Percentiles rank a stretch among this genome's conserved stretches.
These are phyloP conservation scores for Heterohyrax brucei DNA, from an alignment of 2,797 vertebrate genomes.

Conservation along the genomic window DNA sequence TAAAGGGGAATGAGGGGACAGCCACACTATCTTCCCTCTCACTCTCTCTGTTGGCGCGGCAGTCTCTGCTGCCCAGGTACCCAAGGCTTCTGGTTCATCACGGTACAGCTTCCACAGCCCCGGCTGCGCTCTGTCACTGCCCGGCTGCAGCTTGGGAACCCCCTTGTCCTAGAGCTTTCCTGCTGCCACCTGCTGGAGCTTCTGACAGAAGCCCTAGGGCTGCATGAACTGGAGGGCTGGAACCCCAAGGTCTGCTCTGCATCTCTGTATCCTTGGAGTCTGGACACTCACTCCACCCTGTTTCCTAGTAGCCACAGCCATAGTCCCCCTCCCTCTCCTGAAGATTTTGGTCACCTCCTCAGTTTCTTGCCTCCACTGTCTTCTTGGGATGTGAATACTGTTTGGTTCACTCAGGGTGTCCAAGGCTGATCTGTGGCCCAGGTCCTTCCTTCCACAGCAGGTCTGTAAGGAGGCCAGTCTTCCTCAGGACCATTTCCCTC, in stretches of 20 bases:
- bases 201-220: constrained; percentile 33
- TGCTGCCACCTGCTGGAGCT: constrained; percentile 43
- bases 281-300: not conserved
- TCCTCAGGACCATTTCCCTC: not conserved
- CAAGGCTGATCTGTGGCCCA: not conserved
- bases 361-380: not conserved
- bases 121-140: constrained; percentile 31
- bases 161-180: not conserved
- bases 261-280: constrained; percentile 38
- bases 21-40: constrained; percentile 87
- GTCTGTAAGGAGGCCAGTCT: not conserved
- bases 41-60: constrained; percentile 81
- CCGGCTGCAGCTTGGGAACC: constrained; percentile 74
- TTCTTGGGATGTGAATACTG: not conserved
- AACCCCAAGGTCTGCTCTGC: constrained; percentile 61
- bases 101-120: constrained; percentile 67
- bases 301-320: constrained; percentile 47
- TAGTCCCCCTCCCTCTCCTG: not conserved
- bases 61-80: constrained; percentile 75
- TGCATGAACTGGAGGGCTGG: constrained; percentile 70
- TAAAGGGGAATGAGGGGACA: constrained; percentile 97
- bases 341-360: not conserved
- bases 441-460: not conserved
- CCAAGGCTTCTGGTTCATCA: constrained; percentile 90
- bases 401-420: not conserved